Conservation (phyloP, 2,888 invertebrate species). For the Neoascia interrupta region DNA sequence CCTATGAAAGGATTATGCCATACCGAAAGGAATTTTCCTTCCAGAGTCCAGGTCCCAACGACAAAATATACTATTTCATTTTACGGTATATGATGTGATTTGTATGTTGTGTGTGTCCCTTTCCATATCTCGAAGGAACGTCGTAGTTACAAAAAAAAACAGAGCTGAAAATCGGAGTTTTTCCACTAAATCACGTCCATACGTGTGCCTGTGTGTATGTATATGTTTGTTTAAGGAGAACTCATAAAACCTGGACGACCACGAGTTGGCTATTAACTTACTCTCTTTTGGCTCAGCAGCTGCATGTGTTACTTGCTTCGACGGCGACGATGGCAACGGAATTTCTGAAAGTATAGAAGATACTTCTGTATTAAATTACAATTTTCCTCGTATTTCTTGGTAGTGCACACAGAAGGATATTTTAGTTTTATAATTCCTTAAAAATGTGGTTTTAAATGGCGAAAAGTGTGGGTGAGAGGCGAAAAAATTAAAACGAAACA, state of each 20-base stretch:
- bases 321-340: conserved; percentile 92
- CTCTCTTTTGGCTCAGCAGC: conserved; percentile 79
- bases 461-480: conserved; percentile 1
- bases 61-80: conserved; percentile 61
- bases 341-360: conserved; percentile 86
- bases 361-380: conserved; percentile 53
- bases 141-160: no score
- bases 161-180: no score
- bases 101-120: conserved; percentile 38
- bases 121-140: no score
- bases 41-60: conserved; percentile 19
- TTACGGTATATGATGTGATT: conserved; percentile 50
- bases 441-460: conserved; percentile 37
- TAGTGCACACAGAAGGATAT: conserved; percentile 16
- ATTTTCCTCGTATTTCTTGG: conserved; percentile 27
- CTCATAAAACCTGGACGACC: conserved; percentile 58
- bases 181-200: neutral
- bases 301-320: conserved; percentile 83
- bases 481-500: conserved; percentile 19
- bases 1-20: conserved; percentile 53
- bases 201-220: neutral
- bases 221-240: no score
- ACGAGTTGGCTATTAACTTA: conserved; percentile 73
- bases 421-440: conserved; percentile 50
- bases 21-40: conserved; percentile 47